These are phyloP conservation scores for Aplysia californica DNA, from an alignment of 1,140 invertebrate species.

Conservation along the genomic window DNA sequence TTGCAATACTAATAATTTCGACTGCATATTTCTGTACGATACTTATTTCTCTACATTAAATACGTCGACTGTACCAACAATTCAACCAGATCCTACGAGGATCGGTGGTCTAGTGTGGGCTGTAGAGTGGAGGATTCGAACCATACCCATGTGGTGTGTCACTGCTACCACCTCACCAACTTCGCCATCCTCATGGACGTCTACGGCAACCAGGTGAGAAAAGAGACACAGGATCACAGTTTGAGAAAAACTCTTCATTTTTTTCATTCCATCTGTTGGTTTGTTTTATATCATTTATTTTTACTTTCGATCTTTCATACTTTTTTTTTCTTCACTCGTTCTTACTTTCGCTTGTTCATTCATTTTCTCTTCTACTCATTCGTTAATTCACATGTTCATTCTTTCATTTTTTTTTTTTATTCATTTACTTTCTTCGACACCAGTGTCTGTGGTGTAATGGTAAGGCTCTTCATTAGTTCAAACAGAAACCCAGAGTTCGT, in stretches of 20 bases:
- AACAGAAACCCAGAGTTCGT: no score
- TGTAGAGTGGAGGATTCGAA: constrained; percentile 87
- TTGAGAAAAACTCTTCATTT: background rate
- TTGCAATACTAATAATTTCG: background rate
- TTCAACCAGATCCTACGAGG: constrained; percentile 30
- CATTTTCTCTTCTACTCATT: background rate
- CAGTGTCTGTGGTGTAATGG: no score
- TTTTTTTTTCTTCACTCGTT: background rate
- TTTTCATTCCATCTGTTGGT: background rate
- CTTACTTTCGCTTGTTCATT: background rate
- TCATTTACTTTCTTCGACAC: no score
- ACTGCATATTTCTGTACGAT: constrained; percentile 5
- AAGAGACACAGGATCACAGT: background rate
- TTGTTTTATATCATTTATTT: background rate
- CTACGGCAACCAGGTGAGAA: constrained; percentile 45
- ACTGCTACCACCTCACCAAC: constrained; percentile 94
- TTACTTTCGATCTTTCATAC: background rate
- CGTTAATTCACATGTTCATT: background rate
- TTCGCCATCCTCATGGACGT: constrained; percentile 79
- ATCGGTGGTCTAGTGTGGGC: constrained; percentile 87
- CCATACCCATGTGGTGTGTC: constrained; percentile 87
- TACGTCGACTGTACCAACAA: no score
- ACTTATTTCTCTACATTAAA: no score
- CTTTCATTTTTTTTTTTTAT: no score
- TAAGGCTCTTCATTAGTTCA: no score